phyloP scores from a whole-genome alignment of 2,797 vertebrate genomes.

The Lacerta viridis region DNA sequence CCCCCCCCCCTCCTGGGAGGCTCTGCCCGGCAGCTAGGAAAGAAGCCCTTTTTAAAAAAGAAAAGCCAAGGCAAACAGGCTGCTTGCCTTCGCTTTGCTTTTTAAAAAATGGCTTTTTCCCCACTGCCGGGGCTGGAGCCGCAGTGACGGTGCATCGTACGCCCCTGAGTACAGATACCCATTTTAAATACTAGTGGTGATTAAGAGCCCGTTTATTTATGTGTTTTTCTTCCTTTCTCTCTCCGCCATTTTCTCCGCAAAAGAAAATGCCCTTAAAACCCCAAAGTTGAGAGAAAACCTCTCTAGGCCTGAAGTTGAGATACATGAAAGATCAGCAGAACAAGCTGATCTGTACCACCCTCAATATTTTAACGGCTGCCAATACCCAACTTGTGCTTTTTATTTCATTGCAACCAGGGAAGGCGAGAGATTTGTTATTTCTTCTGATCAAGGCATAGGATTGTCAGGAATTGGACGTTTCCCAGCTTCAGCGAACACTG shows the following conservation, averaged over 20 bases:
- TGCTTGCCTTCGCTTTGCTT: no score
- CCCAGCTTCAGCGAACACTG: conserved; percentile 2
- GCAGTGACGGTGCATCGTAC: no score
- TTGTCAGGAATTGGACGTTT: background rate
- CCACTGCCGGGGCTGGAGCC: no score
- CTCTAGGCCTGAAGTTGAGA: conserved; percentile 53
- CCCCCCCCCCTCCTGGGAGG: no score
- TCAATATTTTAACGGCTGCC: conserved; percentile 45
- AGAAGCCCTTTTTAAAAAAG: no score
- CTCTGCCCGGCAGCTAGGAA: no score
- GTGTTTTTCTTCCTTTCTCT: no score
- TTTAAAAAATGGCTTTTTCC: no score
- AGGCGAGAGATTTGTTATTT: background rate
- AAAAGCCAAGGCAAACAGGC: no score
- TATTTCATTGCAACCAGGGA: background rate
- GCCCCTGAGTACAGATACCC: background rate
- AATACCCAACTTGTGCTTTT: conserved; percentile 10
- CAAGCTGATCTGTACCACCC: conserved; percentile 30
- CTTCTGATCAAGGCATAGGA: conserved; percentile 36
- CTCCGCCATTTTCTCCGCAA: conserved; percentile 30
- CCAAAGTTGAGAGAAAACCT: background rate
- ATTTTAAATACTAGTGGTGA: conserved; percentile 34
- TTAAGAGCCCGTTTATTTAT: conserved; percentile 37
- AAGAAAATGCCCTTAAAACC: conserved; percentile 38
- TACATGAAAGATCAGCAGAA: conserved; percentile 10